Evolutionary conservation across 2,113 vertebrate genomes (phyloP).

Genomic region (Procapra przewalskii): DNA sequence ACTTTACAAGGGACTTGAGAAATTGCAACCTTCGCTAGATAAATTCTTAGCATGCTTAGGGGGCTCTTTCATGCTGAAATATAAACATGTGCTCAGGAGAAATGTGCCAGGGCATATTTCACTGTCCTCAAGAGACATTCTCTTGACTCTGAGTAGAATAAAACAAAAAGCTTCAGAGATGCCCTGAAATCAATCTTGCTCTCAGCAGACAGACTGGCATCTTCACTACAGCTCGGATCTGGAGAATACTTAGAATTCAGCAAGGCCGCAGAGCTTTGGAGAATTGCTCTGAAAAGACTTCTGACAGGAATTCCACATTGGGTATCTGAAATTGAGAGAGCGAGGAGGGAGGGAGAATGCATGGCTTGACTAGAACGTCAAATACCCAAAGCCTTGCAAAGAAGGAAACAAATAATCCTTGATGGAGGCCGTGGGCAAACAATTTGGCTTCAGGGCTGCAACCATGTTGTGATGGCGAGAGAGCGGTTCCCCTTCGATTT

Average conservation of each 20-base stretch:
- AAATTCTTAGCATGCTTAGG: slow-evolving; percentile 47
- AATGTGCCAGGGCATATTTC: slow-evolving; percentile 54
- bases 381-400: not conserved
- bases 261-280: not conserved
- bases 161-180: slow-evolving; percentile 61
- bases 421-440: not conserved
- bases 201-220: slow-evolving; percentile 19
- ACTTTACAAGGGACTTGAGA: slow-evolving; percentile 61
- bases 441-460: not conserved
- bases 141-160: slow-evolving; percentile 43
- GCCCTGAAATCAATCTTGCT: slow-evolving; percentile 53
- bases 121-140: slow-evolving; percentile 56
- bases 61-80: slow-evolving; percentile 53
- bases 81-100: slow-evolving; percentile 59
- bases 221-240: not conserved
- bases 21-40: slow-evolving; percentile 47
- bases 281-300: slow-evolving; percentile 19
- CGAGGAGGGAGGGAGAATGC: not conserved
- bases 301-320: slow-evolving; percentile 36
- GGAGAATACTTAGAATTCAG: slow-evolving; percentile 3
- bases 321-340: not conserved
- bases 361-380: not conserved
- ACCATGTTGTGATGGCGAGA: not conserved
- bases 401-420: not conserved
- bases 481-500: not conserved